Evolutionary conservation across 2,888 invertebrate genomes (phyloP).

Genomic region (Cephus rjabovi): DNA sequence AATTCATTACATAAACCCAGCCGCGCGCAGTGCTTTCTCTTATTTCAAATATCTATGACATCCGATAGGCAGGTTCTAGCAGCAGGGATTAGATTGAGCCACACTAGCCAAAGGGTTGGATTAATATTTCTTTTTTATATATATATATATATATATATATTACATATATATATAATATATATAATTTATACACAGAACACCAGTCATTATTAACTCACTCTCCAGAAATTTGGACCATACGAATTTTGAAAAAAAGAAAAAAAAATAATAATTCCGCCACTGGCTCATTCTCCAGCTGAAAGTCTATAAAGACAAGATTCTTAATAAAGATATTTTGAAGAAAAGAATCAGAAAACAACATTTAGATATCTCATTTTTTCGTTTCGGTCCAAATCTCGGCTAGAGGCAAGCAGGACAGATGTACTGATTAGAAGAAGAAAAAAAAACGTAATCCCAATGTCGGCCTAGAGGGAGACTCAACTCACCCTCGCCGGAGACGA

Average conservation of each 20-base stretch:
- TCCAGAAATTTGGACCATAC: not conserved
- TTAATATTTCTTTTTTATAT: slow-evolving; percentile 2
- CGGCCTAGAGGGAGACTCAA: slow-evolving; percentile 26
- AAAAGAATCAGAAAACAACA: not conserved
- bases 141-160: not conserved
- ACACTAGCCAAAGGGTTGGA: not conserved
- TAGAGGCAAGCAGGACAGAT: not conserved
- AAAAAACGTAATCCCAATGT: not conserved
- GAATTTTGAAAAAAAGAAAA: not conserved
- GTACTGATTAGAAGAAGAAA: not conserved
- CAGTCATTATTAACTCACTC: not conserved
- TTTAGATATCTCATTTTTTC: not conserved
- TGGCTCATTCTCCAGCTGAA: not conserved
- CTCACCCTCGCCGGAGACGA: slow-evolving; percentile 64
- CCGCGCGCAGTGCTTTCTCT: not conserved
- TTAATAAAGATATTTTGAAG: not conserved
- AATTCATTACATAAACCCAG: not conserved
- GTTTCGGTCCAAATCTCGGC: not conserved
- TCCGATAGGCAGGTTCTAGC: slow-evolving; percentile 1
- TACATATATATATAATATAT: not conserved
- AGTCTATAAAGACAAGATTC: not conserved
- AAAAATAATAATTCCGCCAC: not conserved
- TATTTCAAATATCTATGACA: not conserved
- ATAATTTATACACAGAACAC: not conserved
- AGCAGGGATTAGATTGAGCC: slow-evolving; percentile 2